These are phyloP conservation scores for Hippocampus abdominalis DNA, from an alignment of 2,113 vertebrate genomes.

Conservation along the genomic window DNA sequence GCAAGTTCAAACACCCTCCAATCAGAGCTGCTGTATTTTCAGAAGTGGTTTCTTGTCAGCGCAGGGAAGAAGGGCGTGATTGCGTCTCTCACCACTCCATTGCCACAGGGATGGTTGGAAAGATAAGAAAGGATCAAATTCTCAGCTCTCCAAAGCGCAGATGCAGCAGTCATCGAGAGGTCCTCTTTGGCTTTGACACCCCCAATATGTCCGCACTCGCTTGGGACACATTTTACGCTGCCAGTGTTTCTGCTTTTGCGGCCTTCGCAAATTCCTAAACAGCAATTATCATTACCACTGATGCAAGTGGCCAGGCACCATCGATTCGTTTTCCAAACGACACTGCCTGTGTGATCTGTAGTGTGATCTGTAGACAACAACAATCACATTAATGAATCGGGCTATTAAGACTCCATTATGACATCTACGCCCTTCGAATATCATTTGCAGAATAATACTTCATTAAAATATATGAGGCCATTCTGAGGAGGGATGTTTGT, in stretches of 20 bases:
- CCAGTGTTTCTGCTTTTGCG: conserved; percentile 40
- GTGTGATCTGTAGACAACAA: conserved; percentile 66
- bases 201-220: neutral
- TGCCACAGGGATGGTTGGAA: conserved; percentile 33
- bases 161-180: conserved; percentile 27
- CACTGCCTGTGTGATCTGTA: no score
- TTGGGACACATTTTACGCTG: conserved; percentile 59
- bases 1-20: conserved; percentile 31
- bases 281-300: conserved; percentile 76
- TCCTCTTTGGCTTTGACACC: conserved; percentile 45
- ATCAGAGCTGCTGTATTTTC: conserved; percentile 44
- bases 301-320: conserved; percentile 66
- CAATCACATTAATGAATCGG: conserved; percentile 73
- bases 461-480: conserved; percentile 52
- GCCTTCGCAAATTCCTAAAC: conserved; percentile 51
- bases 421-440: conserved; percentile 20
- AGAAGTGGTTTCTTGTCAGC: conserved; percentile 44
- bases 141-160: conserved; percentile 24
- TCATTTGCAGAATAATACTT: conserved; percentile 53
- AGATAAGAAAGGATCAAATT: conserved; percentile 41
- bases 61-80: conserved; percentile 42
- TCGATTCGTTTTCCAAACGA: conserved; percentile 73
- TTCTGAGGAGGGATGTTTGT: conserved; percentile 34
- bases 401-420: conserved; percentile 67
- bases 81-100: conserved; percentile 40